Conservation (phyloP, 2,888 invertebrate genomes). For the Cheilosia pagana region DNA sequence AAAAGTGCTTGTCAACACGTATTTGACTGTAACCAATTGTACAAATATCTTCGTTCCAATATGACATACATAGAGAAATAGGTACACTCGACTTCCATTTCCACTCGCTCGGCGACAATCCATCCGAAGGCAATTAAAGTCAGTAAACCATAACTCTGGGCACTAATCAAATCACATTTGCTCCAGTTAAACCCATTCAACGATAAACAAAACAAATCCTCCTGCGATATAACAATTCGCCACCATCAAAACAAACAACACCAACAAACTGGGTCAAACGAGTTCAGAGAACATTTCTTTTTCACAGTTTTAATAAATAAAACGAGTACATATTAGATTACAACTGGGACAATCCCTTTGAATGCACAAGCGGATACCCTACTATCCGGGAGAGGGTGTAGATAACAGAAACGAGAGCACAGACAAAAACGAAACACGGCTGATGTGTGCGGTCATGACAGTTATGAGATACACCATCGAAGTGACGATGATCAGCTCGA, state of each 20-base stretch:
- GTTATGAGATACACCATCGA: slow-evolving; percentile 39
- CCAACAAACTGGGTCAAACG: slow-evolving; percentile 34
- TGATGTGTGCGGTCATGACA: slow-evolving; percentile 40
- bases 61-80: slow-evolving; percentile 5
- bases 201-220: slow-evolving; percentile 47
- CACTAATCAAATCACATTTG: slow-evolving; percentile 61
- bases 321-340: slow-evolving; percentile 50
- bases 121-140: slow-evolving; percentile 57
- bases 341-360: slow-evolving; percentile 49
- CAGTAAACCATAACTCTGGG: slow-evolving; percentile 52
- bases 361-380: neutral
- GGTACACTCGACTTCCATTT: neutral
- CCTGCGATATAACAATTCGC: slow-evolving; percentile 17
- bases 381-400: slow-evolving; percentile 4
- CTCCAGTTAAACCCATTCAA: slow-evolving; percentile 61
- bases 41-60: neutral
- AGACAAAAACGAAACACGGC: neutral
- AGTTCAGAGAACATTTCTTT: slow-evolving; percentile 22
- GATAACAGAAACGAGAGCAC: slow-evolving; percentile 3
- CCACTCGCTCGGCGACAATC: slow-evolving; percentile 21
- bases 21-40: neutral
- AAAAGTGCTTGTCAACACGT: too few relatives aligned
- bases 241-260: slow-evolving; percentile 29
- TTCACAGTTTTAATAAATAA: slow-evolving; percentile 22
- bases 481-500: slow-evolving; percentile 55